Percentiles rank a stretch among this genome's conserved stretches.
These are phyloP conservation scores for Scarus forsteni DNA, from an alignment of 2,797 vertebrate species.

Conservation along the genomic window DNA sequence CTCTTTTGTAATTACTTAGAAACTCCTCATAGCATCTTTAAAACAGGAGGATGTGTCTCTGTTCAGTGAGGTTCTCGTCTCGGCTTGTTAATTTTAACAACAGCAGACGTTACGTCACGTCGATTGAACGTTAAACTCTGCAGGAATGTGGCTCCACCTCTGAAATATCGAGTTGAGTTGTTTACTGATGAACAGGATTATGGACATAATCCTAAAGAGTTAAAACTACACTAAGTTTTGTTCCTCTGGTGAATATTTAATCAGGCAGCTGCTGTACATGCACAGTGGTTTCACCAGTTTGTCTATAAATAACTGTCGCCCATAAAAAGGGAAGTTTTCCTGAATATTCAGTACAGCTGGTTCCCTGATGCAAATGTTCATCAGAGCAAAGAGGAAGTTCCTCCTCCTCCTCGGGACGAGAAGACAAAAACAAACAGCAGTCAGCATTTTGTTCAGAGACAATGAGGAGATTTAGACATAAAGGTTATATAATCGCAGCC, in stretches of 20 bases:
- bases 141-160: background rate
- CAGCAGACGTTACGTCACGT: background rate
- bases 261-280: no score
- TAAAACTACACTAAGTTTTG: no score
- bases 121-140: background rate
- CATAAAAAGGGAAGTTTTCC: conserved; percentile 2
- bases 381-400: conserved; percentile 21
- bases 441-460: background rate
- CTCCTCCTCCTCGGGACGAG: background rate
- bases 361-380: background rate
- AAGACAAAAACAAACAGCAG: background rate
- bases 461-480: background rate
- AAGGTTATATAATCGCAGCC: no score
- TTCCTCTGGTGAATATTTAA: no score
- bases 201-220: no score
- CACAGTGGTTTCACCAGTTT: no score
- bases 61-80: background rate
- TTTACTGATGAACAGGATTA: background rate
- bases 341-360: background rate
- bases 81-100: background rate
- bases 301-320: no score
- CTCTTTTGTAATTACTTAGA: no score
- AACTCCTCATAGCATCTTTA: no score
- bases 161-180: no score
- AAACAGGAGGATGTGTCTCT: no score